phyloP scores from a whole-genome alignment of 1,140 invertebrate genomes.

The Akabosia matsudoensis region DNA sequence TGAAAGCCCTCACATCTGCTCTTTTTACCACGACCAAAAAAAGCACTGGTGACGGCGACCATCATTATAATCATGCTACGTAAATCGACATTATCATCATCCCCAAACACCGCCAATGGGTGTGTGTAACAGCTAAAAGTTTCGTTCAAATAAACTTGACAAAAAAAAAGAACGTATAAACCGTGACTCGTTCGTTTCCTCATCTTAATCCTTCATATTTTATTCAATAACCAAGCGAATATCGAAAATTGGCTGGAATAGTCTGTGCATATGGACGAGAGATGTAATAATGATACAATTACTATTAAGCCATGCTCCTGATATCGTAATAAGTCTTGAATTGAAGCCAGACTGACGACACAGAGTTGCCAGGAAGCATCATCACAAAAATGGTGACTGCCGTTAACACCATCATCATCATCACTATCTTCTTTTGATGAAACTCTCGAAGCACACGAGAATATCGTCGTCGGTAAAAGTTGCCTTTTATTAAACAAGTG shows the following conservation, averaged over 20 bases:
- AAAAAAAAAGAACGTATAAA: background rate
- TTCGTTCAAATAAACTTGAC: background rate
- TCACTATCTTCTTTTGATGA: background rate
- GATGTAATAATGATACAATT: background rate
- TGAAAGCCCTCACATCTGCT: conserved; percentile 43
- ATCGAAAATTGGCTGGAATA: background rate
- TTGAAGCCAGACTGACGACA: background rate
- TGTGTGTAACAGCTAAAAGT: background rate
- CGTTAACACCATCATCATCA: background rate
- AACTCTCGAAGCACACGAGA: background rate
- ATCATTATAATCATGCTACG: background rate
- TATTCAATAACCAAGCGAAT: background rate
- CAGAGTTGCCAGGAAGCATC: background rate
- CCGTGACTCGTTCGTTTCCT: background rate
- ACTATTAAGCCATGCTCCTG: no score
- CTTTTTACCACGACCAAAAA: conserved; percentile 31
- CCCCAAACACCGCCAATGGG: background rate
- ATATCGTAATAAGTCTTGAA: background rate
- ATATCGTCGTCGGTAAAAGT: background rate
- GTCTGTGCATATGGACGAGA: background rate
- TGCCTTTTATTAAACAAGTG: background rate
- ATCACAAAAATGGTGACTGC: background rate
- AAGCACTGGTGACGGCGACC: background rate
- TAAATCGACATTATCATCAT: background rate
- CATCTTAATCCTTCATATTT: background rate